phyloP scores from a whole-genome alignment of 1,140 invertebrate genomes.

The Babylonia areolata region DNA sequence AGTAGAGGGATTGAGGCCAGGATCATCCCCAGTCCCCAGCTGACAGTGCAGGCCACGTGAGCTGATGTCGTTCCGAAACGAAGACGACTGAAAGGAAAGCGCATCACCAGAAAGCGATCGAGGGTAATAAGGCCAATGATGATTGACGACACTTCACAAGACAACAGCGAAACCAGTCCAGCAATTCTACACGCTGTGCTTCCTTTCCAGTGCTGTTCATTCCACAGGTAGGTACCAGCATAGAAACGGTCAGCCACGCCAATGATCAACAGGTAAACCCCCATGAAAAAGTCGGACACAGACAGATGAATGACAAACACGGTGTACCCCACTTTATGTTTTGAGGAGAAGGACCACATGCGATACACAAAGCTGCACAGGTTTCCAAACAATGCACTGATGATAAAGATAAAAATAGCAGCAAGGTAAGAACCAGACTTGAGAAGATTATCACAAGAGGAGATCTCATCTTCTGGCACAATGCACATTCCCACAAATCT shows the following conservation, averaged over 20 bases:
- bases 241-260: constrained; percentile 54
- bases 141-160: constrained; percentile 53
- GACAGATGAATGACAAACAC: constrained; percentile 57
- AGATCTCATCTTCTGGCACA: not conserved
- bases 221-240: constrained; percentile 51
- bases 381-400: constrained; percentile 53
- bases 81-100: constrained; percentile 53
- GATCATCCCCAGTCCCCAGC: constrained; percentile 40
- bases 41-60: not conserved
- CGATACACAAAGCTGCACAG: constrained; percentile 42
- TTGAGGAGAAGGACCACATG: not conserved
- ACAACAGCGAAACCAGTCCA: constrained; percentile 56
- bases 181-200: constrained; percentile 53
- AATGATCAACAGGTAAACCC: constrained; percentile 63
- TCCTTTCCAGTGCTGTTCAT: constrained; percentile 52
- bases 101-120: constrained; percentile 56
- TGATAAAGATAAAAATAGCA: constrained; percentile 45
- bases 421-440: constrained; percentile 7
- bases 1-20: constrained; percentile 37
- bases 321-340: not conserved
- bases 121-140: constrained; percentile 56
- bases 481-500: not conserved
- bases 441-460: constrained; percentile 11
- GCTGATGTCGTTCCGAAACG: constrained; percentile 33
- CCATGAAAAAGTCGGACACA: constrained; percentile 65